Evolutionary conservation across 2,797 vertebrate species (phyloP).

Genomic region (Anabacerthia variegaticeps): DNA sequence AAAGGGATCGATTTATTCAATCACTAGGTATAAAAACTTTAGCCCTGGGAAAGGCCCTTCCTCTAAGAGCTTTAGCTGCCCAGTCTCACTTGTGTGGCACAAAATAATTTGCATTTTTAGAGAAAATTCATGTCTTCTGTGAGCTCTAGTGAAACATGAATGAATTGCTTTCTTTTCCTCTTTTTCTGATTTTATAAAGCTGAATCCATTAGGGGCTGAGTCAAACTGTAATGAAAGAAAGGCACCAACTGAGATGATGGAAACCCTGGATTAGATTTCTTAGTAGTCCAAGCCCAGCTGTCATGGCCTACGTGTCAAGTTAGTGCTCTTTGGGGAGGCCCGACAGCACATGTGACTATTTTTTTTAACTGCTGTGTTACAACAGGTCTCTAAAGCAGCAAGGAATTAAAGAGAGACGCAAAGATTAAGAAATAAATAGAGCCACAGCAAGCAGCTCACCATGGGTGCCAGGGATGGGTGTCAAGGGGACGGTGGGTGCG

Average conservation of each 20-base stretch:
- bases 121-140: conserved; percentile 76
- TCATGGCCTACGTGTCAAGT: conserved; percentile 60
- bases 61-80: conserved; percentile 74
- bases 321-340: conserved; percentile 61
- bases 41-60: conserved; percentile 75
- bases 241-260: conserved; percentile 61
- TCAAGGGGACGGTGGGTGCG: not conserved
- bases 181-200: conserved; percentile 75
- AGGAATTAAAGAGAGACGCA: conserved; percentile 67
- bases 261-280: conserved; percentile 70
- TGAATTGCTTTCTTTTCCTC: conserved; percentile 77
- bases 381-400: conserved; percentile 63
- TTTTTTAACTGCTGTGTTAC: conserved; percentile 64
- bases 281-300: conserved; percentile 61
- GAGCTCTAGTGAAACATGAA: conserved; percentile 75
- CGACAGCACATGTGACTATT: conserved; percentile 24
- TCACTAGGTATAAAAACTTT: conserved; percentile 75
- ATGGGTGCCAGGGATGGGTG: not conserved
- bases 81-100: conserved; percentile 67
- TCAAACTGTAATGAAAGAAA: conserved; percentile 77
- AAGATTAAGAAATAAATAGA: conserved; percentile 64
- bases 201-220: conserved; percentile 75
- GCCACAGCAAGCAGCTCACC: not conserved
- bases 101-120: conserved; percentile 83
- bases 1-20: conserved; percentile 79